phyloP scores from a whole-genome alignment of 2,113 vertebrate genomes.

The Coptodon rendalli region DNA sequence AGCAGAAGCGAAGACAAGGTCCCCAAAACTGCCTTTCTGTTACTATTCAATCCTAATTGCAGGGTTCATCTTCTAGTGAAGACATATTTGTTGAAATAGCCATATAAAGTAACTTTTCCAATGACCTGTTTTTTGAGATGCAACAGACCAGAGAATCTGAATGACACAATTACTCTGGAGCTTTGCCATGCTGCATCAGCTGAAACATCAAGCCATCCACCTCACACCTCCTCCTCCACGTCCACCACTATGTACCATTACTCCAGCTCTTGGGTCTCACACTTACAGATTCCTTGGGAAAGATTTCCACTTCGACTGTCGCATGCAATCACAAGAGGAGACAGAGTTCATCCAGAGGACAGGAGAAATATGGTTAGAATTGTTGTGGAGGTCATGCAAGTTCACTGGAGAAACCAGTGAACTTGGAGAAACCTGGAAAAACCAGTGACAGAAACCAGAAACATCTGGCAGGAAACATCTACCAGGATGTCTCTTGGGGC shows the following conservation, averaged over 20 bases:
- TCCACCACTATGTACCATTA: background rate
- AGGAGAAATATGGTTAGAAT: too few relatives aligned
- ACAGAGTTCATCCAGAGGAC: too few relatives aligned
- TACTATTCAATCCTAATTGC: accelerated
- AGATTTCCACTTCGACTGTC: accelerated
- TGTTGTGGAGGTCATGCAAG: too few relatives aligned
- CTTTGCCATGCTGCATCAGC: background rate
- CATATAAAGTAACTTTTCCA: background rate
- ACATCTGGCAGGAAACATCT: too few relatives aligned
- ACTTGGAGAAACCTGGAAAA: too few relatives aligned
- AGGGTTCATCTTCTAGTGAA: background rate
- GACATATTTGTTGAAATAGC: background rate
- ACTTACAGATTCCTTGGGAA: background rate
- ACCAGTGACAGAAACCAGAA: too few relatives aligned
- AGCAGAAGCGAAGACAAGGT: too few relatives aligned
- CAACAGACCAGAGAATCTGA: background rate
- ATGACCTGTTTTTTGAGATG: background rate
- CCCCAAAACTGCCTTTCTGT: background rate
- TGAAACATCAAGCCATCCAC: background rate
- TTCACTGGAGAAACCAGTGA: too few relatives aligned
- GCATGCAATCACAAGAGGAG: background rate
- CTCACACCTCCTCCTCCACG: accelerated
- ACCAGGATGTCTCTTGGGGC: accelerated
- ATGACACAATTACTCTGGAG: background rate
- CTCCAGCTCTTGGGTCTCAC: background rate